Base-by-base conservation (phyloP, 53 echinoderm and acorn worm genomes). In the Arbacia lixula region DNA sequence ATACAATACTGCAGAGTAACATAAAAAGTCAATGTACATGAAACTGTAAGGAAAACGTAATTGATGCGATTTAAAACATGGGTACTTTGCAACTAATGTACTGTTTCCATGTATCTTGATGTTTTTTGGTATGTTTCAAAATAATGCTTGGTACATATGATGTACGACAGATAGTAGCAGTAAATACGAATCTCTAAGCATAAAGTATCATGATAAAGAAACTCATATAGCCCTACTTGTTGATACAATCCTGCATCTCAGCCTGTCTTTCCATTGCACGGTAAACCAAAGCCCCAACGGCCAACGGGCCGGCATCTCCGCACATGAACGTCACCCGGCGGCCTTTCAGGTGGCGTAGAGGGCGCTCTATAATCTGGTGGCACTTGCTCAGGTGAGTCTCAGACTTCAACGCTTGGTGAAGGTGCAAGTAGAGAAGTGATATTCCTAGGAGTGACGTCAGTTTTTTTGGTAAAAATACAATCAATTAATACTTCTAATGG, bases 251-350 rank as follows among this genome's bases (percentile, higher is more conserved):
- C 64, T 83, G 64, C 57, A 79, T 74, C 80, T 91, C 85, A 0
- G 64, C 11, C 39, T 79, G 69, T 14, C 66, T 76, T 31, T 90
- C 91, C 57, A 85, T 75, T 36, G 66, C 90, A 35, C 84, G 66
- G 43, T 91, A 87, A 28, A 96, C 62, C 27, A 96, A 85, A 56
- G 91, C 76, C 2, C 93, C 96, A 1, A 96, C 83, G 2, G 96
- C 88, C 27, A 93, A 55, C 2, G 91, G 91, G 3, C 96, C 96
- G 0, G 85, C 91, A 83, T 93, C 96, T 1, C 96, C 96, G 34
- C 89, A 91, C 39, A 96, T 87, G 66, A 96, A 96, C 8, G 96
- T 89, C 27, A 36, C 51, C 19, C 89, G 85, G 36, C 92, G 49
- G 19, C 89, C 93, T 83, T 83, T 86, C 40, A 93, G 54, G 6